A percentile compares a stretch with the other conserved stretches of the same genome.
Evolutionary conservation across 2,797 vertebrate genomes (phyloP).

Genomic region (Sebastes aleutianus): DNA sequence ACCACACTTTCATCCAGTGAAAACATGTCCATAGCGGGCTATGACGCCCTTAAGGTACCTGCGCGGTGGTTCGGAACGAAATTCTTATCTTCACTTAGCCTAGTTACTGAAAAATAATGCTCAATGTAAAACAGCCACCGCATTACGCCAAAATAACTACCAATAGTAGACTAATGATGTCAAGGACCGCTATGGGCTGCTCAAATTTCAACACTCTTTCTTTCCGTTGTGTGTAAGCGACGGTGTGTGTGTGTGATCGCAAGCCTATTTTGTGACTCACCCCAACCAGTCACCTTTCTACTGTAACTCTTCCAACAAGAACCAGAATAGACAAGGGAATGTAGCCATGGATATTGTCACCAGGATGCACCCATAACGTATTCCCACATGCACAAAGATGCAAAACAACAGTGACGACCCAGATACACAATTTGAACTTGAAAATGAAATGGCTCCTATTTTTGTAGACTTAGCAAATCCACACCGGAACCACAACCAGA

Average conservation of each 20-base stretch:
- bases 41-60: not conserved
- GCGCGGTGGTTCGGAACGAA: not conserved
- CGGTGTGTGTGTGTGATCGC: constrained; percentile 12
- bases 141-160: not conserved
- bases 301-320: constrained; percentile 45
- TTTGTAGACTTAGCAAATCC: not conserved
- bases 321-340: constrained; percentile 56
- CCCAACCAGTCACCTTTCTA: constrained; percentile 35
- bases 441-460: constrained; percentile 8
- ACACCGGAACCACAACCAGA: not conserved
- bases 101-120: not conserved
- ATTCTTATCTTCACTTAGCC: not conserved
- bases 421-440: not conserved
- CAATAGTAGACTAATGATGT: not conserved
- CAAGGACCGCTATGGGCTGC: constrained; percentile 6
- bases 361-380: constrained; percentile 20
- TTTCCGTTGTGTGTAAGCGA: constrained; percentile 1
- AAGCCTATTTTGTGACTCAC: constrained; percentile 58
- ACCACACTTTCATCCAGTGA: constrained; percentile 18
- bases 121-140: not conserved
- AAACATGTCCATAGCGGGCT: constrained; percentile 3
- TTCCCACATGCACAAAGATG: constrained; percentile 18
- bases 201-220: constrained; percentile 32
- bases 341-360: constrained; percentile 65
- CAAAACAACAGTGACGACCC: constrained; percentile 25